Conservation (phyloP, 2,888 invertebrate genomes). For the Pollenia angustigena region DNA sequence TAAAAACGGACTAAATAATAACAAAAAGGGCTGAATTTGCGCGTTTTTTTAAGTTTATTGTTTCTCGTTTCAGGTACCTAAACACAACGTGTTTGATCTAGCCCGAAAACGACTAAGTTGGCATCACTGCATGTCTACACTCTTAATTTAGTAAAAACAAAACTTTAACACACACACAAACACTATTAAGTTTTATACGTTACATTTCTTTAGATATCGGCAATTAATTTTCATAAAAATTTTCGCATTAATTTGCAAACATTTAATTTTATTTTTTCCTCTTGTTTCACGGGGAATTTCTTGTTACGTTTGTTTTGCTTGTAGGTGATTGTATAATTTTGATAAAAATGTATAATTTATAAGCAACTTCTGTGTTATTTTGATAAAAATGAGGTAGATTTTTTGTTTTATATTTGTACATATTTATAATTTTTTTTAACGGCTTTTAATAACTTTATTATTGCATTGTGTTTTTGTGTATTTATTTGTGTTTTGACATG, state of each 20-base stretch:
- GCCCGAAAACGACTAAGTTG: neutral
- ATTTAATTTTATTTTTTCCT: constrained; percentile 27
- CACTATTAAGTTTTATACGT: constrained; percentile 19
- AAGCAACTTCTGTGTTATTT: constrained; percentile 11
- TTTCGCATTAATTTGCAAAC: constrained; percentile 24
- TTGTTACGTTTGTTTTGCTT: neutral
- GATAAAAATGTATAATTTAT: neutral
- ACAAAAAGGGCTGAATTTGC: too few relatives aligned
- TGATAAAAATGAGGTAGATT: constrained; percentile 32
- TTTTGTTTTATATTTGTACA: constrained; percentile 1
- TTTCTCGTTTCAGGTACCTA: too few relatives aligned
- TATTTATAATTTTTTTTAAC: neutral
- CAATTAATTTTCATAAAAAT: constrained; percentile 39
- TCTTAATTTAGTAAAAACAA: constrained; percentile 13
- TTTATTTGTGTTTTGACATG: constrained; percentile 22
- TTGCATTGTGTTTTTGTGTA: constrained; percentile 20
- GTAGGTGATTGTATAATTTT: constrained; percentile 14
- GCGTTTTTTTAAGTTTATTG: too few relatives aligned
- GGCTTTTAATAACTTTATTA: constrained; percentile 5
- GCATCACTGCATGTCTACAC: neutral
- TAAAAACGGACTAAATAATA: too few relatives aligned
- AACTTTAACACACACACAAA: neutral
- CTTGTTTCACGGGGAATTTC: neutral
- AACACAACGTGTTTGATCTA: too few relatives aligned
- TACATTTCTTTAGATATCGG: constrained; percentile 51